Evolutionary conservation across 2,888 invertebrate genomes (phyloP).

Genomic region (Parelbella ahira): DNA sequence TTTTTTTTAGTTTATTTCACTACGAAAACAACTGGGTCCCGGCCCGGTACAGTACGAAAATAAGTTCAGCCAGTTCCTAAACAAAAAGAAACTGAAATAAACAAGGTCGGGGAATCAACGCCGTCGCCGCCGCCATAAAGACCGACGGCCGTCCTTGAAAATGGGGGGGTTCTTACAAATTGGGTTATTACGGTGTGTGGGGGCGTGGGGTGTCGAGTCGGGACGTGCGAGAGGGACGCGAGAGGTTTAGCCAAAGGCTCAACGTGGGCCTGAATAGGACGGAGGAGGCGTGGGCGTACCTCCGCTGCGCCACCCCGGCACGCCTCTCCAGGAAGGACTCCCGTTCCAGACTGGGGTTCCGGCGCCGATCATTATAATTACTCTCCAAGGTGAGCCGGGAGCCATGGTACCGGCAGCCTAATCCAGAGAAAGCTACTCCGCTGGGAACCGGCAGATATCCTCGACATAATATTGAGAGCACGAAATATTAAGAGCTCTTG

Average conservation of each 20-base stretch:
- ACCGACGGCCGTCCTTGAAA: slow-evolving; percentile 81
- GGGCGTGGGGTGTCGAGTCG: slow-evolving; percentile 67
- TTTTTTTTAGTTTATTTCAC: slow-evolving; percentile 34
- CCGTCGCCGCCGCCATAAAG: slow-evolving; percentile 79
- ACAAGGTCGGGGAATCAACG: slow-evolving; percentile 80
- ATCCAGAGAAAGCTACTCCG: slow-evolving; percentile 59
- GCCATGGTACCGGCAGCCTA: slow-evolving; percentile 65
- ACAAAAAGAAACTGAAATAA: slow-evolving; percentile 81
- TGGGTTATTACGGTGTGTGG: slow-evolving; percentile 78
- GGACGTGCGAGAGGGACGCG: slow-evolving; percentile 52
- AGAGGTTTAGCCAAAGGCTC: slow-evolving; percentile 32
- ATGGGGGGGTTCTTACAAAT: slow-evolving; percentile 81
- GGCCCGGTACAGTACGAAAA: slow-evolving; percentile 68
- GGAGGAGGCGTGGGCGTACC: slow-evolving; percentile 70
- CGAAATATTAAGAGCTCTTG: slow-evolving; percentile 68
- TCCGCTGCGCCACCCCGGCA: slow-evolving; percentile 71
- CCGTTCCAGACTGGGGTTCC: slow-evolving; percentile 72
- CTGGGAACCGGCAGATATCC: slow-evolving; percentile 61
- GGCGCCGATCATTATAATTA: slow-evolving; percentile 80
- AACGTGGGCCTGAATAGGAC: slow-evolving; percentile 43
- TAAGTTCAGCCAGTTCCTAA: slow-evolving; percentile 77
- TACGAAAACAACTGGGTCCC: slow-evolving; percentile 55
- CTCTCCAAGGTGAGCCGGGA: slow-evolving; percentile 77
- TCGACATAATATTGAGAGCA: slow-evolving; percentile 57
- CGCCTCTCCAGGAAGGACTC: slow-evolving; percentile 76